phyloP scores from a whole-genome alignment of 2,113 vertebrate genomes.

The Sakesphorus luctuosus region DNA sequence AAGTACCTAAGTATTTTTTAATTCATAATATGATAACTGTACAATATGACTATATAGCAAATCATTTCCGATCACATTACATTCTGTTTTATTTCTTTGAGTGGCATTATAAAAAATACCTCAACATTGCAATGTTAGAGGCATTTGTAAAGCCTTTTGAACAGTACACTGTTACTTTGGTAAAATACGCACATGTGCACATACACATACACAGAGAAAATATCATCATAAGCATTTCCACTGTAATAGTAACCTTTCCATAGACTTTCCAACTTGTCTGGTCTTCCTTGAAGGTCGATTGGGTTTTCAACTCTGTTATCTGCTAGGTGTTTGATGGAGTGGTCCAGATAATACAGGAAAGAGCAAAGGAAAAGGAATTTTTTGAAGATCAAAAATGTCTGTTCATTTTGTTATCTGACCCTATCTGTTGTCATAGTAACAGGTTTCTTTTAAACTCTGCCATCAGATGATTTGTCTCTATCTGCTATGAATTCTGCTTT shows the following conservation, averaged over 20 bases:
- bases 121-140: background rate
- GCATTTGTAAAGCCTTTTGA: constrained; percentile 54
- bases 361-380: constrained; percentile 85
- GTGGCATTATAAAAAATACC: background rate
- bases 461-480: constrained; percentile 80
- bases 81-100: background rate
- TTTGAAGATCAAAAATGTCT: constrained; percentile 88
- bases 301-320: constrained; percentile 91
- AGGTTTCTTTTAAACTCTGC: constrained; percentile 86
- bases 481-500: constrained; percentile 72
- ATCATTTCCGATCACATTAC: background rate
- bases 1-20: background rate
- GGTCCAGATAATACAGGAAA: constrained; percentile 88
- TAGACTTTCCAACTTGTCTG: constrained; percentile 76
- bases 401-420: constrained; percentile 88
- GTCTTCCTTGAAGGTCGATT: constrained; percentile 88
- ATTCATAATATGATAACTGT: background rate
- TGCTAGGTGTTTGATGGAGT: constrained; percentile 88
- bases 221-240: constrained; percentile 20
- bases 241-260: constrained; percentile 76
- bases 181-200: constrained; percentile 1
- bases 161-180: constrained; percentile 7
- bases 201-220: constrained; percentile 8
- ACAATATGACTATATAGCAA: background rate
- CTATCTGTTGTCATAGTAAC: constrained; percentile 89